These are phyloP conservation scores for Hedya salicella DNA, from an alignment of 2,888 invertebrate species.

Conservation along the genomic window DNA sequence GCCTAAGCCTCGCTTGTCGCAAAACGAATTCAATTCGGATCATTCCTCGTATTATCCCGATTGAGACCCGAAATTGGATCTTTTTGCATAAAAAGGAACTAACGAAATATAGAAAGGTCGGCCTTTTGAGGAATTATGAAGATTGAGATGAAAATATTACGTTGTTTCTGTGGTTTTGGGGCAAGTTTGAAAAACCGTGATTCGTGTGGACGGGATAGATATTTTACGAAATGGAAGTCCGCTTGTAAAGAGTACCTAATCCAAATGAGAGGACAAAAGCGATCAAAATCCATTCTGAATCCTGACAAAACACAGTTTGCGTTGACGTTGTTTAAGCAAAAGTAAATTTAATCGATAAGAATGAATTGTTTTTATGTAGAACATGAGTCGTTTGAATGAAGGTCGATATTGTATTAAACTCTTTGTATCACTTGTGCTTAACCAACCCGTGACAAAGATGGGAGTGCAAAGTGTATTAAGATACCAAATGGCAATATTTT, in stretches of 20 bases:
- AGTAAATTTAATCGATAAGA: not conserved
- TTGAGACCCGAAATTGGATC: conserved; percentile 76
- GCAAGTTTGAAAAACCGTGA: not conserved
- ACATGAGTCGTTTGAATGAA: not conserved
- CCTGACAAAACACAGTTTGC: not conserved
- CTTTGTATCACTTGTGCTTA: not conserved
- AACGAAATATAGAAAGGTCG: conserved; percentile 64
- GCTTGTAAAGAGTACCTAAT: too few species aligned
- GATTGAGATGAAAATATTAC: conserved; percentile 41
- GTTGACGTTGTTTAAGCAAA: not conserved
- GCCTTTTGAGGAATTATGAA: conserved; percentile 63
- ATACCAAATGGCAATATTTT: conserved; percentile 40
- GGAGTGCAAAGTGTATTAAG: conserved; percentile 33
- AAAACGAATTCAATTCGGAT: conserved; percentile 80
- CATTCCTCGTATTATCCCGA: conserved; percentile 82
- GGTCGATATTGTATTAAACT: not conserved
- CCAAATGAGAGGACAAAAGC: too few species aligned
- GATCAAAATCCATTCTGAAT: too few species aligned
- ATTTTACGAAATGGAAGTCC: not conserved
- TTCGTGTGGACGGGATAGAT: not conserved
- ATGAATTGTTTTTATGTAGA: not conserved
- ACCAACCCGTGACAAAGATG: not conserved
- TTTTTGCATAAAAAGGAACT: conserved; percentile 83
- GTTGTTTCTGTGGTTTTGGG: conserved; percentile 23
- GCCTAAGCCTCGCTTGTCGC: conserved; percentile 58